A percentile compares a stretch with the other conserved stretches of the same genome.
Evolutionary conservation across 2,113 vertebrate genomes (phyloP).

Genomic region (Aix galericulata): DNA sequence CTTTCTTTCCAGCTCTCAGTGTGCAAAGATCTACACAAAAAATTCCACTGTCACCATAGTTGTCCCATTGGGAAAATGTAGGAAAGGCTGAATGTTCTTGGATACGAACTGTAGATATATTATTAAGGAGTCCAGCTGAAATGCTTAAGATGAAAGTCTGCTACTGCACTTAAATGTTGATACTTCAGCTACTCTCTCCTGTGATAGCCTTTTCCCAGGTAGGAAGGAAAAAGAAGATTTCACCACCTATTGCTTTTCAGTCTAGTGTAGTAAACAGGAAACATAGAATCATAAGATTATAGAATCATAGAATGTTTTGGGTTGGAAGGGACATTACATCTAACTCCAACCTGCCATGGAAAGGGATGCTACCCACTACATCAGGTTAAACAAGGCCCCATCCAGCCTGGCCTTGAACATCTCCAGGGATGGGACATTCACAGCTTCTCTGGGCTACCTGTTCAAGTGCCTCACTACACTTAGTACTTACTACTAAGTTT

Average conservation of each 20-base stretch:
- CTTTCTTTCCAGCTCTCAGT: not conserved
- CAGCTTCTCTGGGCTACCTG: no score
- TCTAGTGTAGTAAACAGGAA: rapidly evolving
- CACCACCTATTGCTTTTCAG: not conserved
- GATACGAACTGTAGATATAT: not conserved
- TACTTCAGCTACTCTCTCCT: not conserved
- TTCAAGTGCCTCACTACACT: no score
- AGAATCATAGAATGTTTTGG: no score
- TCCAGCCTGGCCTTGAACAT: no score
- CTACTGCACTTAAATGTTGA: not conserved
- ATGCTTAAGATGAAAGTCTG: not conserved
- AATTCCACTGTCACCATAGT: not conserved
- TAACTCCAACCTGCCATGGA: no score
- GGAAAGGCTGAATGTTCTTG: not conserved
- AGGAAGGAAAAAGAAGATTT: not conserved
- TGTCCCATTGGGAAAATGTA: not conserved
- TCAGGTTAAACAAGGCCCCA: no score
- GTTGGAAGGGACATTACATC: no score
- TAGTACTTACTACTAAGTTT: no score
- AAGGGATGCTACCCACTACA: no score
- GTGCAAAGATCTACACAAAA: not conserved
- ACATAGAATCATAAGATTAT: not conserved
- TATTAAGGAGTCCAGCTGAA: not conserved
- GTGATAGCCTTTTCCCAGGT: no score
- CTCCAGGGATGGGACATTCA: no score